Percentiles rank a stretch among this genome's conserved stretches.
These are phyloP conservation scores for Leptinotarsa rubiginosa DNA, from an alignment of 2,888 invertebrate species.

Conservation along the genomic window DNA sequence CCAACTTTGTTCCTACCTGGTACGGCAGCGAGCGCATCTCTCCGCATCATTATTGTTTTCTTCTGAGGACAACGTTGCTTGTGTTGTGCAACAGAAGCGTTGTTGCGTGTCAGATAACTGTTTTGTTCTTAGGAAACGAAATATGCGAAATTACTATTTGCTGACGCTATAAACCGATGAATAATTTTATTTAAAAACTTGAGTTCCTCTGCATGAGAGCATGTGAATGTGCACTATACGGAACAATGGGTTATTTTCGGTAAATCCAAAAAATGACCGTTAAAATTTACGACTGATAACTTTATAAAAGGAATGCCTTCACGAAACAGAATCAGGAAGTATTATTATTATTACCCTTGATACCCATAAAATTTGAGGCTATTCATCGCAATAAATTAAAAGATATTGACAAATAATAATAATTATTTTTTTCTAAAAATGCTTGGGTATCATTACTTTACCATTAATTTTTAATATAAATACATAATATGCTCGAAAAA, in stretches of 20 bases:
- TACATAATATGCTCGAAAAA: too few species aligned
- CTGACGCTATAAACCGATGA: neutral
- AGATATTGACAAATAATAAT: too few species aligned
- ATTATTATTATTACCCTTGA: too few species aligned
- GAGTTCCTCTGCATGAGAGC: neutral
- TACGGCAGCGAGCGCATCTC: neutral
- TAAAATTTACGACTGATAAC: neutral
- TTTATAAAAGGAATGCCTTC: neutral
- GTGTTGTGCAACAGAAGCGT: neutral
- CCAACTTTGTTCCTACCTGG: slow-evolving; percentile 6
- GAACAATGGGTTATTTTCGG: neutral
- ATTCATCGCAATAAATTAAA: too few species aligned
- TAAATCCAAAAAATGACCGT: neutral
- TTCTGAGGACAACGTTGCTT: neutral
- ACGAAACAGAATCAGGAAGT: too few species aligned
- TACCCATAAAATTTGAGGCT: too few species aligned
- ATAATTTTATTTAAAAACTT: neutral
- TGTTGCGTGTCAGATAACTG: neutral
- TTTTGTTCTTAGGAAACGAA: neutral
- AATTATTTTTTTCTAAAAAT: too few species aligned
- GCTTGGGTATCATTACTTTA: too few species aligned
- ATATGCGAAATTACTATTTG: neutral
- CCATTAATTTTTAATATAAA: too few species aligned
- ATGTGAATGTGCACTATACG: neutral
- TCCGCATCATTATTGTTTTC: neutral